A percentile compares a stretch with the other conserved stretches of the same genome.
Evolutionary conservation across 2,113 vertebrate species (phyloP).

Genomic region (Strix uralensis): DNA sequence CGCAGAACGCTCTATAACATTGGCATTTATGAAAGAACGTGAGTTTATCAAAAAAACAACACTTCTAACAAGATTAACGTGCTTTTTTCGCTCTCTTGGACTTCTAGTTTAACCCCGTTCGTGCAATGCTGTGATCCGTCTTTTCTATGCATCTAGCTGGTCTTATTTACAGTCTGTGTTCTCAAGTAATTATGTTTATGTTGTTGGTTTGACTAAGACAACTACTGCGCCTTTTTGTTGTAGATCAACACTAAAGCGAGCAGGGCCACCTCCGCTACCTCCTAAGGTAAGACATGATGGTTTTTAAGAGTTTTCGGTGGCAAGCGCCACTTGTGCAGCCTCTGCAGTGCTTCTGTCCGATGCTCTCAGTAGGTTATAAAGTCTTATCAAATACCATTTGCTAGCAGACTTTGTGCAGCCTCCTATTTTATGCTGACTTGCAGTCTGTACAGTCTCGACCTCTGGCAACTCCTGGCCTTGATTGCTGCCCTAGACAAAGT

Average conservation of each 20-base stretch:
- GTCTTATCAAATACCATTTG: background rate
- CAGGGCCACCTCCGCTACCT: constrained; percentile 88
- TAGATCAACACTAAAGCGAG: constrained; percentile 89
- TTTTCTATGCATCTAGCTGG: background rate
- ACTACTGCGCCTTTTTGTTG: background rate
- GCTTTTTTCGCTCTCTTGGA: background rate
- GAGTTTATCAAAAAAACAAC: background rate
- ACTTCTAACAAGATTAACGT: constrained; percentile 12
- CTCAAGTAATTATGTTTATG: background rate
- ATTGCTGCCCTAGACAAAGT: background rate
- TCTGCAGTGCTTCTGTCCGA: background rate
- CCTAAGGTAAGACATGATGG: constrained; percentile 83
- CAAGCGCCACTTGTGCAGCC: background rate
- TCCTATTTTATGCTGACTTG: background rate
- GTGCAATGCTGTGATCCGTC: background rate
- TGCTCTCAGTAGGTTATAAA: background rate
- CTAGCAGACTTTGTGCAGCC: background rate
- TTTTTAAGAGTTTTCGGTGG: accelerated
- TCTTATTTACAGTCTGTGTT: background rate
- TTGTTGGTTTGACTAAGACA: background rate
- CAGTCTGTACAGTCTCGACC: background rate
- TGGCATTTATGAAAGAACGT: background rate
- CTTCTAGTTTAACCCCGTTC: background rate
- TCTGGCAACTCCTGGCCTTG: background rate
- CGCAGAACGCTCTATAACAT: background rate